A percentile compares a stretch with the other conserved stretches of the same genome.
phyloP scores from a whole-genome alignment of 2,797 vertebrate species.

The Octomys mimax region DNA sequence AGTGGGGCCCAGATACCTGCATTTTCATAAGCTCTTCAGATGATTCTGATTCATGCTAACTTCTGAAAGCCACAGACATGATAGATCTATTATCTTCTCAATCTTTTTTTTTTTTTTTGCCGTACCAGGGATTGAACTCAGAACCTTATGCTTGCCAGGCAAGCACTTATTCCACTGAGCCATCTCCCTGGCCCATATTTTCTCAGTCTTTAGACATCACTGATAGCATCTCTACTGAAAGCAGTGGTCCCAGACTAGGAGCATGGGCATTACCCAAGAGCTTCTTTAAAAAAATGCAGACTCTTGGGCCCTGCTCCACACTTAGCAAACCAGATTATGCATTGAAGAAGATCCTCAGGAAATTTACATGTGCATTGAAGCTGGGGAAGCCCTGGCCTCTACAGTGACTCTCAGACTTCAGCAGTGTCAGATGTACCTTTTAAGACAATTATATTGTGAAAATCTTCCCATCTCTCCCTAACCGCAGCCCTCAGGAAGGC shows the following conservation, averaged over 20 bases:
- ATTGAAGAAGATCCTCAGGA: not conserved
- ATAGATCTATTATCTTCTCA: not conserved
- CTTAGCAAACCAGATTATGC: not conserved
- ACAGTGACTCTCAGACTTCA: not conserved
- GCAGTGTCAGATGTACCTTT: not conserved
- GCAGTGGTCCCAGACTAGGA: not conserved
- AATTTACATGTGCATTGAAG: not conserved
- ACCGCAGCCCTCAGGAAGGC: not conserved
- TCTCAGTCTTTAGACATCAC: not conserved
- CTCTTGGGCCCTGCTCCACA: not conserved
- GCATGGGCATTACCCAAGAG: not conserved
- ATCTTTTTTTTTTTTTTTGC: not conserved
- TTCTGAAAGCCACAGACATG: constrained; percentile 35
- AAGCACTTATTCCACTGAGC: too few species aligned
- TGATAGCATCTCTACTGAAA: not conserved
- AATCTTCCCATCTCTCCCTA: not conserved
- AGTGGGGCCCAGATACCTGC: not conserved
- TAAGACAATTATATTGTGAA: not conserved
- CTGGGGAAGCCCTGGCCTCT: not conserved
- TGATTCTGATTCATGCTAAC: not conserved
- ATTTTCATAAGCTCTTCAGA: not conserved
- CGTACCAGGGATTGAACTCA: too few species aligned
- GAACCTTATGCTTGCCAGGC: too few species aligned
- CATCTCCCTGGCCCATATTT: not conserved
- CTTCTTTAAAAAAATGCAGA: not conserved